A percentile compares a stretch with the other conserved stretches of the same genome.
Evolutionary conservation across 2,888 invertebrate species (phyloP).

Genomic region (Drosophila kanekoi): DNA sequence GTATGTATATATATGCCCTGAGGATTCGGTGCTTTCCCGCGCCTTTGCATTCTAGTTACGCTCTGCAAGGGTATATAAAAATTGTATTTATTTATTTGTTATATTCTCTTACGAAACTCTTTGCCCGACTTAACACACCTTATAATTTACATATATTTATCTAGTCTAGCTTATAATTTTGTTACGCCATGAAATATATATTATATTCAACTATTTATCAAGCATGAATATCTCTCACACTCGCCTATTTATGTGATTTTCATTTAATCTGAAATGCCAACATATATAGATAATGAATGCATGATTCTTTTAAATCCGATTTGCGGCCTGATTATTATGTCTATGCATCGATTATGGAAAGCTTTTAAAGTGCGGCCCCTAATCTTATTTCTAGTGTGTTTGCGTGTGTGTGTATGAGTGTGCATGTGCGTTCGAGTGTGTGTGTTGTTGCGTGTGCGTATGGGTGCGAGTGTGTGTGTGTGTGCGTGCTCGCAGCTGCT

Average conservation of each 20-base stretch:
- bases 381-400: slow-evolving; percentile 21
- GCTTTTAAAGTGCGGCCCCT: slow-evolving; percentile 21
- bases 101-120: no score
- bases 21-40: no score
- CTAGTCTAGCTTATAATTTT: slow-evolving; percentile 30
- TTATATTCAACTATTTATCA: slow-evolving; percentile 9
- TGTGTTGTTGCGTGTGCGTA: no score
- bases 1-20: neutral
- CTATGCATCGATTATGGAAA: slow-evolving; percentile 30
- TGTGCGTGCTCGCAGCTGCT: slow-evolving; percentile 12
- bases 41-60: no score
- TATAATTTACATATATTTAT: neutral
- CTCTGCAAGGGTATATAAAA: slow-evolving; percentile 4
- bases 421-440: slow-evolving; percentile 8
- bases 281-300: neutral
- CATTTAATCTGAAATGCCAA: neutral
- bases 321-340: slow-evolving; percentile 28
- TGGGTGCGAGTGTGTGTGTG: slow-evolving; percentile 15
- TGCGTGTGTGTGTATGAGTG: slow-evolving; percentile 15
- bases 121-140: no score
- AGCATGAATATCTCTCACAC: slow-evolving; percentile 4
- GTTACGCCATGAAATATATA: slow-evolving; percentile 11
- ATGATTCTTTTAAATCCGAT: slow-evolving; percentile 19
- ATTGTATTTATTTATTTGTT: neutral
- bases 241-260: neutral